Base-by-base conservation (phyloP, 2,797 vertebrate species). In the Gobio occitaniae region DNA sequence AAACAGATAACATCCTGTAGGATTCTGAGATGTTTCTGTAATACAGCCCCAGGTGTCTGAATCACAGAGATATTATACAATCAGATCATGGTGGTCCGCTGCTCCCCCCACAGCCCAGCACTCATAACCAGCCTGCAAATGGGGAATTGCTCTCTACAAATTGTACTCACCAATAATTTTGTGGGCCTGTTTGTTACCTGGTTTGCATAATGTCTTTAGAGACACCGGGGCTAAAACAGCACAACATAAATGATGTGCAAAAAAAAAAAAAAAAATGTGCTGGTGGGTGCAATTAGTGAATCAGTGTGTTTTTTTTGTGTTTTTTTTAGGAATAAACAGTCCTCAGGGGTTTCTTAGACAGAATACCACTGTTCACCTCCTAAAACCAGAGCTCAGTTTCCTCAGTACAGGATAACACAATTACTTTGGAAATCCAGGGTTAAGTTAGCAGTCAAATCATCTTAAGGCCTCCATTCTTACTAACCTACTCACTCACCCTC, bases 381-480 rank as follows among this genome's bases (percentile, higher is more conserved):
- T 56, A 41, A 59, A 82, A 17, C 21, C 36, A 44, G 66, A 71
- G 50, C 16, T 70, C 36, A 71, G 19, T 52, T 15, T 36, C 63
- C 17, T 44, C 32, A 19, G 61, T 36, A 13, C 47, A 16, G 61
- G 59, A 66, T 75, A 66, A 38, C 44, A 66, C 32, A 76, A 29
- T 44, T 12, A 10, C 21, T 77, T 56, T 15, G 21, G 44, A 83
- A 66, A 68, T 56, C 61, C 61, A 68, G 32, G n/a, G 61, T 65
- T 72, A 44, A 48, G 32, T 54, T 69, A 19, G 29, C 66, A 25
- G 52, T 48, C 54, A 79, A 78, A 79, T 79, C 76, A 25, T n/a
- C 76, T 71, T 70, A 71, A 84, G 21, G 16, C 41, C 50, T 84
- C 9, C 17, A 59, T 70, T 78, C 65, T 38, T 50, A 8, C 83